Evolutionary conservation across 1,140 invertebrate genomes (phyloP).

Genomic region (Helicorthomorpha holstii): DNA sequence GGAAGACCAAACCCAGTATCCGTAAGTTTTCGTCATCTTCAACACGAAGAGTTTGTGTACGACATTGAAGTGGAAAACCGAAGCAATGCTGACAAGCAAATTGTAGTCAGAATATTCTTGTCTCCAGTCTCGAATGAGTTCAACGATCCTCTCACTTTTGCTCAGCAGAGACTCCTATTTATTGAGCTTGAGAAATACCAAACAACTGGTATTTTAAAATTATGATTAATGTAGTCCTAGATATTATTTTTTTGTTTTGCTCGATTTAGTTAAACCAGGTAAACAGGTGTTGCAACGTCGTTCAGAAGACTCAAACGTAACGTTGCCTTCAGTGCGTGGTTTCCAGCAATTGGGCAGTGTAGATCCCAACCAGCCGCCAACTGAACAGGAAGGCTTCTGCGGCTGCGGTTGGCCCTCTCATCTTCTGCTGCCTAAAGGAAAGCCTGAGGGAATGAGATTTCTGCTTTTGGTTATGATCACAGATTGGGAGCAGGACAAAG

Average conservation of each 20-base stretch:
- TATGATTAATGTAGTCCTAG: not conserved
- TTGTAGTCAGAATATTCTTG: slow-evolving; percentile 12
- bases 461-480: slow-evolving; percentile 66
- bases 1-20: slow-evolving; percentile 4
- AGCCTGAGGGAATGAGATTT: slow-evolving; percentile 41
- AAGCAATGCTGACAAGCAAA: not conserved
- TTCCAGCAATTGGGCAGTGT: slow-evolving; percentile 32
- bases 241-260: not conserved
- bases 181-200: slow-evolving; percentile 14
- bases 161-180: slow-evolving; percentile 8
- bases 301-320: slow-evolving; percentile 48
- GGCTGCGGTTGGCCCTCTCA: slow-evolving; percentile 77
- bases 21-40: slow-evolving; percentile 46
- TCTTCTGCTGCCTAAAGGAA: slow-evolving; percentile 60
- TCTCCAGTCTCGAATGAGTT: slow-evolving; percentile 11
- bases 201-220: slow-evolving; percentile 5
- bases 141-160: slow-evolving; percentile 3
- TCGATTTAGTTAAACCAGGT: slow-evolving; percentile 36
- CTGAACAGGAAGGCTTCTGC: slow-evolving; percentile 31
- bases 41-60: slow-evolving; percentile 48
- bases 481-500: slow-evolving; percentile 46
- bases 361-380: slow-evolving; percentile 26
- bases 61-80: slow-evolving; percentile 18
- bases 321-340: slow-evolving; percentile 47
- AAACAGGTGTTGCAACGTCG: slow-evolving; percentile 39